These are phyloP conservation scores for Erebia palarica DNA, from an alignment of 2,888 invertebrate species.

Conservation along the genomic window DNA sequence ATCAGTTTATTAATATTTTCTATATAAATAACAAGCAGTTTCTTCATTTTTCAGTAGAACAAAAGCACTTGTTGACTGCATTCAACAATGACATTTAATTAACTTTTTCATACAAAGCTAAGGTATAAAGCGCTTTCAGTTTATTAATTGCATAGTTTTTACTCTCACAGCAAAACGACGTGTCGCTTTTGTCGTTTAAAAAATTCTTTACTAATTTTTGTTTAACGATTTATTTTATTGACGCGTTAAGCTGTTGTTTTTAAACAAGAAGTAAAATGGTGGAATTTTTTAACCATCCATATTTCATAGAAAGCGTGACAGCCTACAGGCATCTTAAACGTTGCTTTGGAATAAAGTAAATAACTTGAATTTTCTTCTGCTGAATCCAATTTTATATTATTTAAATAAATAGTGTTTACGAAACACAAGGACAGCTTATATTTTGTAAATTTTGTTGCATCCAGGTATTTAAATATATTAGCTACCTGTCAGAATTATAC, in stretches of 20 bases:
- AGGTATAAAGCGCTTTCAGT: not conserved
- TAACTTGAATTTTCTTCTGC: too few species aligned
- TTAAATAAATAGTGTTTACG: too few species aligned
- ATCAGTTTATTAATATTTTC: not conserved
- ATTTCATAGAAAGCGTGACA: not conserved
- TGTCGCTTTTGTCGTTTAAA: not conserved
- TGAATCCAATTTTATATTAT: too few species aligned
- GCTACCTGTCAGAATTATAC: too few species aligned
- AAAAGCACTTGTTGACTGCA: not conserved
- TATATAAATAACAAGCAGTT: too few species aligned
- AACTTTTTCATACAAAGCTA: not conserved
- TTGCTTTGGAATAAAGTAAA: not conserved
- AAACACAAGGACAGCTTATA: too few species aligned
- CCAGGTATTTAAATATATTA: too few species aligned
- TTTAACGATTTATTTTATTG: slow-evolving; percentile 12
- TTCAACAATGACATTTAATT: slow-evolving; percentile 2
- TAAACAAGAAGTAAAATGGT: not conserved
- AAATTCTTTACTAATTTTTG: slow-evolving; percentile 15
- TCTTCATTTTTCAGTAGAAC: not conserved
- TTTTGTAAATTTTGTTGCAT: too few species aligned
- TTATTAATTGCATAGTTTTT: slow-evolving; percentile 10
- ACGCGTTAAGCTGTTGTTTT: slow-evolving; percentile 1
- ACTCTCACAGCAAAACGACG: not conserved
- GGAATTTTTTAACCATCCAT: not conserved
- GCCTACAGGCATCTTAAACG: not conserved